Conservation (phyloP, 2,113 vertebrate genomes). For the Otis tarda region DNA sequence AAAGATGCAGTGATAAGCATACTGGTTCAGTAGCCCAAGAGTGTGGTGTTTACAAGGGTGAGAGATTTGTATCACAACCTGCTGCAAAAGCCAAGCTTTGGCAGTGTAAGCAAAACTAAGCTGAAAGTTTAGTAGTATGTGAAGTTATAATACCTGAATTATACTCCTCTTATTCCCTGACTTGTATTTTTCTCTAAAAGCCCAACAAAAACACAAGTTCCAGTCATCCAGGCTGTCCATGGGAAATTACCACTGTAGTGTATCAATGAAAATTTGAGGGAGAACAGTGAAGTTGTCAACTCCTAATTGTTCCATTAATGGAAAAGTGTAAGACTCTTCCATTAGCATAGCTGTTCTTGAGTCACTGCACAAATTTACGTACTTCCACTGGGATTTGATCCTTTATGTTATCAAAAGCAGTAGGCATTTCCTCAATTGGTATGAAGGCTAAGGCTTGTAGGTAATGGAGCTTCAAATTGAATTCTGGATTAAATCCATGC, state of each 20-base stretch:
- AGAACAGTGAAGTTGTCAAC: not conserved
- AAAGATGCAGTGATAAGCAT: not conserved
- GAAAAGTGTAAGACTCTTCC: not conserved
- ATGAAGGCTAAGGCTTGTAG: constrained; percentile 67
- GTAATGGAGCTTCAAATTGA: constrained; percentile 76
- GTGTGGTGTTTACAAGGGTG: not conserved
- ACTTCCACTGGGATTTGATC: constrained; percentile 30
- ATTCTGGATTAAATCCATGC: constrained; percentile 70
- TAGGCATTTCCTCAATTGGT: constrained; percentile 64
- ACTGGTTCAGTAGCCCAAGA: not conserved
- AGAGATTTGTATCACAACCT: not conserved
- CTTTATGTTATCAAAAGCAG: constrained; percentile 69
- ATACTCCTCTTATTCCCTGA: constrained; percentile 21
- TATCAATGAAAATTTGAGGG: constrained; percentile 29
- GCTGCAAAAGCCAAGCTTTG: not conserved
- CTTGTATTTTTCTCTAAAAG: constrained; percentile 48
- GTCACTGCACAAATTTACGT: constrained; percentile 34
- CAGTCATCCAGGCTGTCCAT: constrained; percentile 19
- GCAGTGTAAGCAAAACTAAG: constrained; percentile 42
- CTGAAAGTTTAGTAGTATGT: constrained; percentile 27
- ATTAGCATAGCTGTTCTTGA: constrained; percentile 35
- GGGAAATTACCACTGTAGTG: not conserved
- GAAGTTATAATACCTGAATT: constrained; percentile 49
- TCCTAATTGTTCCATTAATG: constrained; percentile 22
- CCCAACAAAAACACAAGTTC: constrained; percentile 14